Base-by-base conservation (phyloP, 2,888 invertebrate genomes). In the Nysson spinosus region DNA sequence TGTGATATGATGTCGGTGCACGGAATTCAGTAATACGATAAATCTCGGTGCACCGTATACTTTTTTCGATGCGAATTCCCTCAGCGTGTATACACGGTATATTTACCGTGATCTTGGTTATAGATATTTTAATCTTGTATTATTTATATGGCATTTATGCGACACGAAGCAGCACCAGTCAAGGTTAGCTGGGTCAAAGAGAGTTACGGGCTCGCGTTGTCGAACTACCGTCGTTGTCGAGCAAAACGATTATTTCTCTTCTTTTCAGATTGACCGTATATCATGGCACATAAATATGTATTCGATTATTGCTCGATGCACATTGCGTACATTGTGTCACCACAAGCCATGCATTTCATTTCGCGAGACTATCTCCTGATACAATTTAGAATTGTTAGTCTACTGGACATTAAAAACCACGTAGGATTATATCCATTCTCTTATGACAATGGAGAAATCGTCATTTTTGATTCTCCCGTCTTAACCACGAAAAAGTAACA, bases 121-220 rank as follows among this genome's bases (percentile, higher is more conserved):
- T 19, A 24, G 11, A 7, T 22, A 42, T 30, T 47, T 52, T 34
- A 17, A 46, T 71, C 61, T 54, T 30, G 39, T 35, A 49, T 57
- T 63, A 51, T 50, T 39, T 20, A 46, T 65, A 65, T 34, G 54
- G 40, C 44, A 54, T 60, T 50, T 47, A 54, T 43, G 34, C 37
- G 64, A 61, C 28, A 34, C 39, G 56, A 56, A 50, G 60, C 35
- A 47, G 60, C 46, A 60, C 26, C 69, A 60, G 66, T 75, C 61
- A 75, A 75, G 75, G 75, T 75, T 66, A 66, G 75, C 69, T 40
- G 30, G 72, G 72, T 75, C 56, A 69, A 66, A 69, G 63, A 57
- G 65, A 66, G 60, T 61, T 56, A 68, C 49, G 43, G 35, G 55
- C 51, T n/a, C n/a, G n/a, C n/a, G n/a, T n/a, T n/a, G n/a, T n/a